phyloP scores from a whole-genome alignment of 2,797 vertebrate species.

The Centroberyx gerrardi region DNA sequence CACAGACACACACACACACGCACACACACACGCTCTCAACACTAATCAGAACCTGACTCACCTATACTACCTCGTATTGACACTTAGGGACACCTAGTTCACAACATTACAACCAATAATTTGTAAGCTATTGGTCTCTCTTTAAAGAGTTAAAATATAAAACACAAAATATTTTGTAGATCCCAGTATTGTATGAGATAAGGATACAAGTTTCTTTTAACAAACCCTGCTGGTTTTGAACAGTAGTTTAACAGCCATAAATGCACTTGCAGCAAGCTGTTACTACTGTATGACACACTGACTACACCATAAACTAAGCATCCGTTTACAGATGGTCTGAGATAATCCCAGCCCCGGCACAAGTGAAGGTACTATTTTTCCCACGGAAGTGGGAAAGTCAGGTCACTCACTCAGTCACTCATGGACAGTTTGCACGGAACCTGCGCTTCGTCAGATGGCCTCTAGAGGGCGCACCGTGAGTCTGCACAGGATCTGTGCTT shows the following conservation, averaged over 20 bases:
- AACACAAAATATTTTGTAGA: not conserved
- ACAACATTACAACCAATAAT: conserved; percentile 28
- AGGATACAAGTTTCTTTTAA: conserved; percentile 4
- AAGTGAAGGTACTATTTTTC: conserved; percentile 22
- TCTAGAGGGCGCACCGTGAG: no score
- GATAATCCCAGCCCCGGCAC: conserved; percentile 25
- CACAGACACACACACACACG: no score
- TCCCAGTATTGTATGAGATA: not conserved
- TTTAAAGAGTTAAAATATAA: not conserved
- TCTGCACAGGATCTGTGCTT: not conserved
- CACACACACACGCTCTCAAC: not conserved
- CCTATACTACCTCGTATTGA: not conserved
- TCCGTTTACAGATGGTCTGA: conserved; percentile 36
- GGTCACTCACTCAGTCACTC: no score
- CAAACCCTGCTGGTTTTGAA: conserved; percentile 20
- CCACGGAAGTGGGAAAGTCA: no score
- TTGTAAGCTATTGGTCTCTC: conserved; percentile 4
- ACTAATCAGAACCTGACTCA: conserved; percentile 1
- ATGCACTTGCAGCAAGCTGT: conserved; percentile 23
- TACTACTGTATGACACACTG: conserved; percentile 19
- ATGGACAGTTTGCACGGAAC: no score
- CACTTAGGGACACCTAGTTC: conserved; percentile 17
- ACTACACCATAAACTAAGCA: conserved; percentile 35
- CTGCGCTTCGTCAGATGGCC: no score
- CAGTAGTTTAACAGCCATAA: conserved; percentile 29